These are phyloP conservation scores for Rhea americana DNA, from an alignment of 2,113 vertebrate genomes.

Conservation along the genomic window DNA sequence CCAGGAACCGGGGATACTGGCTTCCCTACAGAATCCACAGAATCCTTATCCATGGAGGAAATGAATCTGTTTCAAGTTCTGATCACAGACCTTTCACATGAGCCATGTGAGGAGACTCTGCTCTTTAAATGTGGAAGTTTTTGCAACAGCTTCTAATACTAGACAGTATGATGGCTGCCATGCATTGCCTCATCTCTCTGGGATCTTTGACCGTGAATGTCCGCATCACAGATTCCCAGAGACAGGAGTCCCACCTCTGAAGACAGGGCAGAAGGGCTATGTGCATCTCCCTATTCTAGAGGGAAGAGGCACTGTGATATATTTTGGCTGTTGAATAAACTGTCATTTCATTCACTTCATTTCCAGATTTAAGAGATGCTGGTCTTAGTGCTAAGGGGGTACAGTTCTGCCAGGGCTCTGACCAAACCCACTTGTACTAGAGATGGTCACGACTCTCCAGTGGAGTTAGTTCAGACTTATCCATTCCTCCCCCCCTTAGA, in stretches of 20 bases:
- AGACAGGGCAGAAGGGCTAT: not conserved
- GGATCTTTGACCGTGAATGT: not conserved
- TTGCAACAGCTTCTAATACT: not conserved
- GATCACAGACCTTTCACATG: not conserved
- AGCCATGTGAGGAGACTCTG: not conserved
- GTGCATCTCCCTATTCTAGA: not conserved
- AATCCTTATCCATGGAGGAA: not conserved
- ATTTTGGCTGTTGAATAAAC: not conserved
- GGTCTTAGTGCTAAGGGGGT: not conserved
- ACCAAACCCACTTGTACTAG: not conserved
- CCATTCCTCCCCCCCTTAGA: not conserved
- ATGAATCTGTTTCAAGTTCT: not conserved
- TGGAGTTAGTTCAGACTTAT: not conserved
- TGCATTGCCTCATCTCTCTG: not conserved
- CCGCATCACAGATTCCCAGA: not conserved
- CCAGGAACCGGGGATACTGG: not conserved
- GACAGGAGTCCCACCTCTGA: not conserved
- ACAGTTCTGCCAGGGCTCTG: not conserved
- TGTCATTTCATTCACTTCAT: not conserved
- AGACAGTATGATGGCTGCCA: not conserved
- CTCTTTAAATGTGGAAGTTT: not conserved
- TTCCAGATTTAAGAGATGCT: not conserved
- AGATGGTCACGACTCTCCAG: not conserved
- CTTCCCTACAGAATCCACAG: not conserved
- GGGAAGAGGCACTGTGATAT: not conserved